These are phyloP conservation scores for Drosophila macrospina DNA, from an alignment of 2,888 invertebrate genomes.

Conservation along the genomic window DNA sequence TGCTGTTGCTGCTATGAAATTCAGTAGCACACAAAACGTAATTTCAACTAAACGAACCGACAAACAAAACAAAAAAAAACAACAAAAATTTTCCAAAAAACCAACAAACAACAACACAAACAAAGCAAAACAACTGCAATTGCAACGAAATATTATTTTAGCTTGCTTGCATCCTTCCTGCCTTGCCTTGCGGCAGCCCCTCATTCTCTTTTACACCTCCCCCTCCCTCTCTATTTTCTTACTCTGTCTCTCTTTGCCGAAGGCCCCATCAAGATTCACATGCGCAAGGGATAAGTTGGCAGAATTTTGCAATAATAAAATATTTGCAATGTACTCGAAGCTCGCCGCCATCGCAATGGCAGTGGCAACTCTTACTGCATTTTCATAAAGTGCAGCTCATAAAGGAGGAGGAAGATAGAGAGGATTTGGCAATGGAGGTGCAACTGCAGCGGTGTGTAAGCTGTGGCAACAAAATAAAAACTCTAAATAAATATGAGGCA, in stretches of 20 bases:
- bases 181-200: slow-evolving; percentile 34
- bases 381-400: slow-evolving; percentile 78
- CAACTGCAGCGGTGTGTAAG: slow-evolving; percentile 43
- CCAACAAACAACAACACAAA: slow-evolving; percentile 59
- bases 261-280: slow-evolving; percentile 57
- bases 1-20: slow-evolving; percentile 70
- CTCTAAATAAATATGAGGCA: slow-evolving; percentile 77
- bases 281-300: slow-evolving; percentile 79
- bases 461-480: slow-evolving; percentile 58
- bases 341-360: slow-evolving; percentile 32
- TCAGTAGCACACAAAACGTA: slow-evolving; percentile 82
- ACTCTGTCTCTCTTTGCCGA: background rate
- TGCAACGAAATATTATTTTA: slow-evolving; percentile 81
- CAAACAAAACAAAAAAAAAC: slow-evolving; percentile 61
- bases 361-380: slow-evolving; percentile 62
- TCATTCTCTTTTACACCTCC: slow-evolving; percentile 1
- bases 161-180: slow-evolving; percentile 81
- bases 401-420: slow-evolving; percentile 42
- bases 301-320: slow-evolving; percentile 83
- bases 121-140: slow-evolving; percentile 61
- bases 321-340: slow-evolving; percentile 81
- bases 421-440: slow-evolving; percentile 5
- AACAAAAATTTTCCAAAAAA: slow-evolving; percentile 29
- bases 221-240: background rate
- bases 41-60: slow-evolving; percentile 82